These are phyloP conservation scores for Petrocephalus zakoni DNA, from an alignment of 2,113 vertebrate species.

Conservation along the genomic window DNA sequence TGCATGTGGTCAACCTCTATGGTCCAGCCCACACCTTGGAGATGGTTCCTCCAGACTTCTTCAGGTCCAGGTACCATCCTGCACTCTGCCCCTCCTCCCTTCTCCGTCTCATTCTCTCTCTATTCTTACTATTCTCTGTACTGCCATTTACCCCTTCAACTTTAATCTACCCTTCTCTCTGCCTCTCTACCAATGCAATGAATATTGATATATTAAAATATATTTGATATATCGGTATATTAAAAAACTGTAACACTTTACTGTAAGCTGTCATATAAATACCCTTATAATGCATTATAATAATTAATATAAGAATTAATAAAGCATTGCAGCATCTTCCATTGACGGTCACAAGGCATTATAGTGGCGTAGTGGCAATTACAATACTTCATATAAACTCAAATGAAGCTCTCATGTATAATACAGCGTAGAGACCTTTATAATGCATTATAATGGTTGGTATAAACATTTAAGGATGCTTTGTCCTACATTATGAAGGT, in stretches of 20 bases:
- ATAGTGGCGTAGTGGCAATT: not conserved
- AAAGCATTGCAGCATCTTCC: not conserved
- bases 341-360: not conserved
- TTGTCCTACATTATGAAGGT: not conserved
- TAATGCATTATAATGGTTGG: not conserved
- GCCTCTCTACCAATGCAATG: not conserved
- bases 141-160: not conserved
- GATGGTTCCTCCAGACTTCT: conserved; percentile 65
- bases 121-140: not conserved
- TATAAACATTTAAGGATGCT: no score
- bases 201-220: not conserved
- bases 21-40: conserved; percentile 67
- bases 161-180: not conserved
- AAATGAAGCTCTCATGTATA: not conserved
- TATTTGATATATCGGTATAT: not conserved
- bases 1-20: conserved; percentile 72
- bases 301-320: not conserved
- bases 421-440: not conserved
- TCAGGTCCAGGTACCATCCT: conserved; percentile 59
- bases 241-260: not conserved
- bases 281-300: not conserved
- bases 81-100: conserved; percentile 7
- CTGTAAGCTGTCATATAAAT: not conserved
- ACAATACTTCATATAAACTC: not conserved
- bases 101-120: not conserved